Percentiles rank a stretch among this genome's conserved stretches.
These are phyloP conservation scores for Orycteropus afer DNA, from an alignment of 2,113 vertebrate species.

Conservation along the genomic window DNA sequence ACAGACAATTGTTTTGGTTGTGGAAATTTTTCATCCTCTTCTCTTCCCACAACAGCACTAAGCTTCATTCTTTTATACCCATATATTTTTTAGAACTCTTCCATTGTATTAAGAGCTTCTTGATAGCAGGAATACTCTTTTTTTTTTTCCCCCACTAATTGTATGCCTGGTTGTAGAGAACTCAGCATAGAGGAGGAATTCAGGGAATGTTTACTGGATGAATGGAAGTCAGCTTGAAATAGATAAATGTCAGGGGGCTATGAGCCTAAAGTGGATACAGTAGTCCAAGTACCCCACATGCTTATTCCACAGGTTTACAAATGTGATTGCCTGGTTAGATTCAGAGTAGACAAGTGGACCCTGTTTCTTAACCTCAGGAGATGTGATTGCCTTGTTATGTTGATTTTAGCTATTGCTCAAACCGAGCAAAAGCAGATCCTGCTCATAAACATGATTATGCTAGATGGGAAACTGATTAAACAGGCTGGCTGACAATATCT, in stretches of 20 bases:
- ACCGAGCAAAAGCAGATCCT: constrained; percentile 60
- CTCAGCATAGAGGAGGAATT: neutral
- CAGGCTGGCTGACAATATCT: constrained; percentile 80
- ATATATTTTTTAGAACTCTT: neutral
- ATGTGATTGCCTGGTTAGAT: neutral
- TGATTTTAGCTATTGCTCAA: constrained; percentile 54
- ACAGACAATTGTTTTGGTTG: neutral
- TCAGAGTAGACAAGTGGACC: neutral
- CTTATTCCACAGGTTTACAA: neutral
- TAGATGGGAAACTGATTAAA: constrained; percentile 82
- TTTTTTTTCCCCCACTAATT: constrained; percentile 24
- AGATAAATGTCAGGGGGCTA: neutral
- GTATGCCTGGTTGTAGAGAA: neutral
- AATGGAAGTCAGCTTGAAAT: neutral
- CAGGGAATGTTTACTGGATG: neutral
- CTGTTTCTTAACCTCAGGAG: constrained; percentile 24
- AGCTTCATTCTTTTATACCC: neutral
- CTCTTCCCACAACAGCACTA: neutral
- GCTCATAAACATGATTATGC: constrained; percentile 73
- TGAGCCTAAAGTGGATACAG: neutral
- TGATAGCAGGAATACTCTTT: neutral
- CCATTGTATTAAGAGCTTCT: neutral
- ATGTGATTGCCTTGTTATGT: neutral
- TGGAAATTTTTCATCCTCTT: neutral
- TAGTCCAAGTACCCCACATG: neutral